Base-by-base conservation (phyloP, 2,888 invertebrate species). In the Neoscelio sp. region DNA sequence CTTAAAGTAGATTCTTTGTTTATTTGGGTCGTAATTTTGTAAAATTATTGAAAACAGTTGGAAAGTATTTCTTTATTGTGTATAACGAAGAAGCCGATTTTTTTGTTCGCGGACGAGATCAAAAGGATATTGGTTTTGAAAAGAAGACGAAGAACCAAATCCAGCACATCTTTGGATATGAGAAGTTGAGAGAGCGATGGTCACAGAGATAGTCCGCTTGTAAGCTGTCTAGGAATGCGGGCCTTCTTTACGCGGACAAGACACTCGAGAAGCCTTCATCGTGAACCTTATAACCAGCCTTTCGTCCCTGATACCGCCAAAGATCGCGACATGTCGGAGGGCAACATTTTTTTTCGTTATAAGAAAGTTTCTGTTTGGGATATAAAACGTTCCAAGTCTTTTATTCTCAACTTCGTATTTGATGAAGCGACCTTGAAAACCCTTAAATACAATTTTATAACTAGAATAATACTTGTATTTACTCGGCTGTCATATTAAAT, bases 171-270 rank as follows among this genome's bases (percentile, higher is more conserved):
- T 86, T 54, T 68, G 54, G 60, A 62, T 74, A 78, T 62, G 75
- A 71, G 67, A 75, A 78, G 52, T 68, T 67, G 42, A 38, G 44
- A 70, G 38, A 77, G 54, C 64, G 80, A 78, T 78, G 80, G 67
- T 78, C 52, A 50, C 67, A 26, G 23, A 58, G 78, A 78, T 80
- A 80, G 78, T 75, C 62, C 46, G 62, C 71, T 73, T 83, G 83
- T 89, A 90, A 89, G 89, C 89, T 83, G 87, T 87, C 87, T 89
- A 89, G 88, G 89, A 90, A 90, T 90, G 89, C 85, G 64, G 58
- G 58, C 46, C 74, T 65, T 65, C 70, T 73, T 62, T 52, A 30
- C 74, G 33, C 42, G 46, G 74, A 75, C 76, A 54, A 54, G 80
- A 78, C 58, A 74, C 79, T 77, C 46, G 44, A 75, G 70, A 62